A percentile compares a stretch with the other conserved stretches of the same genome.
Conservation (phyloP, 2,888 invertebrate genomes). For the Catocala sponsa region DNA sequence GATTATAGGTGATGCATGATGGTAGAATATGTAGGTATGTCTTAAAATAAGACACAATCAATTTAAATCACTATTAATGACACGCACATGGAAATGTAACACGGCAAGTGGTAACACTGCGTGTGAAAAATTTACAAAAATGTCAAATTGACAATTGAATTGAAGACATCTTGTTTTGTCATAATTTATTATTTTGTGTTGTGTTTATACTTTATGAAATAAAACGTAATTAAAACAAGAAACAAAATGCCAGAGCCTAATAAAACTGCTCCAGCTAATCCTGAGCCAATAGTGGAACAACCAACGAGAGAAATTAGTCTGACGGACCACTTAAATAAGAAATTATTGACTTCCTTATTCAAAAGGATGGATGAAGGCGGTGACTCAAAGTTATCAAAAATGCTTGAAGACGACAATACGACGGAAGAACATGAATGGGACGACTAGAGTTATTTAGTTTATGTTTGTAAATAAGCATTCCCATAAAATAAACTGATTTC, state of each 20-base stretch:
- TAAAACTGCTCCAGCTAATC: constrained; percentile 57
- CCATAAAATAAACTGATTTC: constrained; percentile 29
- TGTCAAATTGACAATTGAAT: not conserved
- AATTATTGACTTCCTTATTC: constrained; percentile 89
- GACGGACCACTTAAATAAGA: constrained; percentile 91
- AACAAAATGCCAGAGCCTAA: constrained; percentile 76
- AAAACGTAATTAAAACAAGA: constrained; percentile 4
- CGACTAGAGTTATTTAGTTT: constrained; percentile 40
- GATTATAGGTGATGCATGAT: no score
- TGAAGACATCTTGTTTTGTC: not conserved
- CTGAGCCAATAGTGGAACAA: constrained; percentile 62
- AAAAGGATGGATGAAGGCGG: constrained; percentile 86
- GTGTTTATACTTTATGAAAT: not conserved
- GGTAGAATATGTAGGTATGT: no score
- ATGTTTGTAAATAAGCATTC: constrained; percentile 22
- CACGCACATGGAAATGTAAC: no score
- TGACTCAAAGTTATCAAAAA: constrained; percentile 68
- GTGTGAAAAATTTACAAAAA: not conserved
- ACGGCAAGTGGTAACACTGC: no score
- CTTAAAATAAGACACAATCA: no score
- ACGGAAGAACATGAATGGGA: constrained; percentile 79
- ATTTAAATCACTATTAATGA: no score
- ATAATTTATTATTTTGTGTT: not conserved
- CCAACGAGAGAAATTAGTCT: constrained; percentile 86
- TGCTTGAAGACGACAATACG: constrained; percentile 71